phyloP scores from a whole-genome alignment of 2,113 vertebrate genomes.

The Pachyramphus minor region DNA sequence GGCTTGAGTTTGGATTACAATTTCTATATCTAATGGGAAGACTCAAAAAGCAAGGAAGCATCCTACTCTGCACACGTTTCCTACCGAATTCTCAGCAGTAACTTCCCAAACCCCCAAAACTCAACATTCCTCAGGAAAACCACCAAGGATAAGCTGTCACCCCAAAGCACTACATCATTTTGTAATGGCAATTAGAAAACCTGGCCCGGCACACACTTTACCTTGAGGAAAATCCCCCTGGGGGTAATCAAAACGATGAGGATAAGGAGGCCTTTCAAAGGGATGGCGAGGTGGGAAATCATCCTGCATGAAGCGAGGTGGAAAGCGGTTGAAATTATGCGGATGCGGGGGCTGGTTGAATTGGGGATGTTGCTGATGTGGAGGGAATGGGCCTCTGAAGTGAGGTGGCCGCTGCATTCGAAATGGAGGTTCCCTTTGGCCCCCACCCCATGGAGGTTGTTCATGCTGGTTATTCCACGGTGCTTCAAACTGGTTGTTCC shows the following conservation, averaged over 20 bases:
- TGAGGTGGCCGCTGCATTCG: slow-evolving; percentile 96
- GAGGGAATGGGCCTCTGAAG: slow-evolving; percentile 93
- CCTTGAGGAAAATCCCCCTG: slow-evolving; percentile 92
- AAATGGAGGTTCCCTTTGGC: slow-evolving; percentile 92
- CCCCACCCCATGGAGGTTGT: slow-evolving; percentile 90
- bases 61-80: fast-evolving
- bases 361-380: slow-evolving; percentile 94
- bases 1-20: neutral
- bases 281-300: slow-evolving; percentile 95
- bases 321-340: slow-evolving; percentile 94
- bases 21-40: neutral
- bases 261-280: slow-evolving; percentile 91
- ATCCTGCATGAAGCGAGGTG: slow-evolving; percentile 96
- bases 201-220: slow-evolving; percentile 51
- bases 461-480: slow-evolving; percentile 89
- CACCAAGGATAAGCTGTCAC: neutral
- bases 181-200: neutral
- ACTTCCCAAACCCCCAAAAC: neutral
- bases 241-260: slow-evolving; percentile 92
- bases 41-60: neutral
- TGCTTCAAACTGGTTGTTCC: slow-evolving; percentile 83
- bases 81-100: fast-evolving
- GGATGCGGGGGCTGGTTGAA: slow-evolving; percentile 95
- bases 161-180: neutral
- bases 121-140: neutral